Evolutionary conservation across 2,888 invertebrate species (phyloP).

Genomic region (Caradrina kadenii): DNA sequence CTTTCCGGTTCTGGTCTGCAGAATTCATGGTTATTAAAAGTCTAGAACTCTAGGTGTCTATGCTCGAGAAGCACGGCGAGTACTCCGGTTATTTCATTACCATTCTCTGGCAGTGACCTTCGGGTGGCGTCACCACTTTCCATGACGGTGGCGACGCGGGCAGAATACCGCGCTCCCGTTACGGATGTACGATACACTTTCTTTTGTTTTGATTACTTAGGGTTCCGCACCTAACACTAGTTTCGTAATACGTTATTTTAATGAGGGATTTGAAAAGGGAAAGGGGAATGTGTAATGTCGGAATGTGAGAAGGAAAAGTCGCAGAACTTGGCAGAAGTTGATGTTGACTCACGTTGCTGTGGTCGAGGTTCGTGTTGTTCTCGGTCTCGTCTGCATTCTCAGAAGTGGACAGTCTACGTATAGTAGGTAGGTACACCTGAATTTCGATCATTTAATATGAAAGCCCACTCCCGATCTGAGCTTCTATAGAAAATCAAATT

Average conservation of each 20-base stretch:
- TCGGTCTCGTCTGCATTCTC: not conserved
- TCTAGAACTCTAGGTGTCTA: too few relatives aligned
- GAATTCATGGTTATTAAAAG: not conserved
- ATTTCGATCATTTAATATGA: too few relatives aligned
- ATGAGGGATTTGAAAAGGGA: conserved; percentile 49
- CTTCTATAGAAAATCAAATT: too few relatives aligned
- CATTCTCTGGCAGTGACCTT: conserved; percentile 82
- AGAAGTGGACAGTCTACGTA: too few relatives aligned
- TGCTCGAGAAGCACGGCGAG: conserved; percentile 17
- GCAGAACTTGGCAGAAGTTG: conserved; percentile 12
- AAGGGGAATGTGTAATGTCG: conserved; percentile 36
- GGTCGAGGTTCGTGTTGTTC: not conserved
- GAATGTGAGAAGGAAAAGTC: conserved; percentile 26
- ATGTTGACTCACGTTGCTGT: not conserved
- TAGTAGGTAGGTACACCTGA: too few relatives aligned
- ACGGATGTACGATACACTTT: conserved; percentile 76
- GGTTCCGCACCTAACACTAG: conserved; percentile 53
- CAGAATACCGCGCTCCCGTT: conserved; percentile 67
- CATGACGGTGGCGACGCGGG: conserved; percentile 72
- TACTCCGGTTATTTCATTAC: conserved; percentile 66
- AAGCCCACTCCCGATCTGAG: too few relatives aligned
- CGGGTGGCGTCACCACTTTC: conserved; percentile 77
- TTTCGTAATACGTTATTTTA: conserved; percentile 58
- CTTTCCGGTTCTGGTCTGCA: not conserved
- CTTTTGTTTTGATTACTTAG: conserved; percentile 70